Conservation (phyloP, 2,797 vertebrate species). For the Helarctos malayanus region DNA sequence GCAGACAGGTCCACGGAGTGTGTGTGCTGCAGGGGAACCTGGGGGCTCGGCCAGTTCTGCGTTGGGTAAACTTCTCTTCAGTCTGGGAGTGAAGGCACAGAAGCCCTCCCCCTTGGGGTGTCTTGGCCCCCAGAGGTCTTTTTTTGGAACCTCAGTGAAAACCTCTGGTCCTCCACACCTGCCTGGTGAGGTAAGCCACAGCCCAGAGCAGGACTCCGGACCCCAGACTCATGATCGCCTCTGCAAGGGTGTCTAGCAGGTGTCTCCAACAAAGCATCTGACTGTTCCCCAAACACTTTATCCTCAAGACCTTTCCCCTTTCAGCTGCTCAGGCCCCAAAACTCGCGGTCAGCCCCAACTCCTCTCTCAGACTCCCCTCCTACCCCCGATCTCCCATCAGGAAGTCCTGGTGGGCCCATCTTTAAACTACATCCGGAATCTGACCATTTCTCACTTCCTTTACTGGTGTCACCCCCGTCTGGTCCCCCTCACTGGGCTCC, state of each 20-base stretch:
- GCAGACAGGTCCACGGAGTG: fast-evolving
- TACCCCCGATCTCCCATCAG: background rate
- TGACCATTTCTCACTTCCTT: background rate
- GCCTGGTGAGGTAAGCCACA: background rate
- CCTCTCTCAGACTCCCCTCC: background rate
- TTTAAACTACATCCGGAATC: background rate
- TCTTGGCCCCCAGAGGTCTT: background rate
- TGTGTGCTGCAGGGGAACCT: fast-evolving
- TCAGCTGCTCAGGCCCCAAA: background rate
- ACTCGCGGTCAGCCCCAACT: background rate
- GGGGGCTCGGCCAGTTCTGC: background rate
- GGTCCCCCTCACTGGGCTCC: background rate
- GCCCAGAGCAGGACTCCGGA: background rate
- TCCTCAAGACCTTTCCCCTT: fast-evolving
- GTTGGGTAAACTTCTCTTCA: background rate
- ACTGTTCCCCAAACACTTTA: background rate
- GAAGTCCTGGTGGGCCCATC: background rate
- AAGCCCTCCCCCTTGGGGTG: background rate
- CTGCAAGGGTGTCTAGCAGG: fast-evolving
- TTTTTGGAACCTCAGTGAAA: background rate
- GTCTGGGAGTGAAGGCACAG: background rate
- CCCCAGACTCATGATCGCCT: background rate
- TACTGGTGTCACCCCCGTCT: background rate
- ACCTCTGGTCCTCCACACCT: background rate
- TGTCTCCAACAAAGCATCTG: background rate